Conservation (phyloP, 2,888 invertebrate genomes). For the Dryocosmus kuriphilus region DNA sequence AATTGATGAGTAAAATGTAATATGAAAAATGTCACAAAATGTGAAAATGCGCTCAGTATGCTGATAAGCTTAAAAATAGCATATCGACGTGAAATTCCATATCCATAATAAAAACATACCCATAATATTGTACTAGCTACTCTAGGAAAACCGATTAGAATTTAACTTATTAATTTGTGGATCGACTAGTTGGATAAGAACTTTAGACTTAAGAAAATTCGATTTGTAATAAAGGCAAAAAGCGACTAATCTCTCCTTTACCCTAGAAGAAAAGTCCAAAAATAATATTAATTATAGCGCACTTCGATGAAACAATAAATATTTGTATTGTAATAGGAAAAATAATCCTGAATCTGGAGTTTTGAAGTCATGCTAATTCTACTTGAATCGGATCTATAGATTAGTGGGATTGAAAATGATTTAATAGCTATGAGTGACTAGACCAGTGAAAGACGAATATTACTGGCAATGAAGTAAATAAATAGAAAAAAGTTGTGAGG, state of each 20-base stretch:
- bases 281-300: conserved; percentile 8
- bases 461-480: background rate
- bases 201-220: conserved; percentile 35
- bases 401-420: background rate
- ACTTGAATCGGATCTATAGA: conserved; percentile 9
- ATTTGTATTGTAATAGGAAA: conserved; percentile 16
- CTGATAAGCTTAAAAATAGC: conserved; percentile 24
- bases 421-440: conserved; percentile 14
- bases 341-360: background rate
- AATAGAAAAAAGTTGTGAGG: background rate
- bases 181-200: background rate
- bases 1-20: conserved; percentile 1
- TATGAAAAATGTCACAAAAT: conserved; percentile 11
- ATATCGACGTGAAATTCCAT: conserved; percentile 39
- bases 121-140: conserved; percentile 9
- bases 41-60: conserved; percentile 4
- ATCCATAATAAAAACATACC: conserved; percentile 20
- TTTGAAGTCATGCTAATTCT: conserved; percentile 14
- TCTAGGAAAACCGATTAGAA: conserved; percentile 12
- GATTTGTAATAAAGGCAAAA: conserved; percentile 52
- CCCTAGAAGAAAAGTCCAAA: conserved; percentile 41
- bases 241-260: conserved; percentile 41
- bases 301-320: background rate
- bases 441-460: background rate
- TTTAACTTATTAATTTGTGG: conserved; percentile 8